Conservation (phyloP, 1,140 invertebrate genomes). For the Neodiprion virginianus region DNA sequence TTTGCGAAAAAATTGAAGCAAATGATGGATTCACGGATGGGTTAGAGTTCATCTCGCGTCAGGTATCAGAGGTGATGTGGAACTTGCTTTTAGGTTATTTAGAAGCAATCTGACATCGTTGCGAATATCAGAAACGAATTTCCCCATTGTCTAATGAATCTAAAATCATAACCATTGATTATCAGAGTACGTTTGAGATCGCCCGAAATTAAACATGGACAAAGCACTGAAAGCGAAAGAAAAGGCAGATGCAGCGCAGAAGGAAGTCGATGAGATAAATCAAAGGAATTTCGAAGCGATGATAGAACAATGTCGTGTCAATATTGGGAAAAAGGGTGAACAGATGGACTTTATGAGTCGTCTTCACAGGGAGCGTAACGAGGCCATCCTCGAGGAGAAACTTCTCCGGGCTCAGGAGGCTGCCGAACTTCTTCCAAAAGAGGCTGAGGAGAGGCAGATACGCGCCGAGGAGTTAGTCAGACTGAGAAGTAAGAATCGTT, state of each 20-base stretch:
- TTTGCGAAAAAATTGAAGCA: too few relatives aligned
- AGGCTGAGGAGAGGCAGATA: not conserved
- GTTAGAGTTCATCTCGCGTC: too few relatives aligned
- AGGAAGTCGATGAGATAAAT: not conserved
- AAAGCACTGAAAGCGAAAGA: not conserved
- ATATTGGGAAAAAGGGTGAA: not conserved
- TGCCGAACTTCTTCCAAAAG: not conserved
- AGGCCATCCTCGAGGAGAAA: not conserved
- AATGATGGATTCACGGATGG: too few relatives aligned
- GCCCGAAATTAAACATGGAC: not conserved
- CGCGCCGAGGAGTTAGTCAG: not conserved
- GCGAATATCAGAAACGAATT: too few relatives aligned
- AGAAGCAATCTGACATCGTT: too few relatives aligned
- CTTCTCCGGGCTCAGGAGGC: not conserved
- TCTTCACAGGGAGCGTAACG: not conserved
- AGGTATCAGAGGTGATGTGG: too few relatives aligned
- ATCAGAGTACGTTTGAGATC: not conserved
- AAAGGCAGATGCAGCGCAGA: not conserved
- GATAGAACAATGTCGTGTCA: not conserved
- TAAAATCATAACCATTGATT: too few relatives aligned
- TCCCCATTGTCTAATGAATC: too few relatives aligned
- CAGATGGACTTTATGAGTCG: not conserved
- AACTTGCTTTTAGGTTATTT: too few relatives aligned
- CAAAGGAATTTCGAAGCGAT: not conserved
- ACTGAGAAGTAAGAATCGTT: not conserved